Evolutionary conservation across 2,113 vertebrate species (phyloP).

Genomic region (Ailuropoda melanoleuca): DNA sequence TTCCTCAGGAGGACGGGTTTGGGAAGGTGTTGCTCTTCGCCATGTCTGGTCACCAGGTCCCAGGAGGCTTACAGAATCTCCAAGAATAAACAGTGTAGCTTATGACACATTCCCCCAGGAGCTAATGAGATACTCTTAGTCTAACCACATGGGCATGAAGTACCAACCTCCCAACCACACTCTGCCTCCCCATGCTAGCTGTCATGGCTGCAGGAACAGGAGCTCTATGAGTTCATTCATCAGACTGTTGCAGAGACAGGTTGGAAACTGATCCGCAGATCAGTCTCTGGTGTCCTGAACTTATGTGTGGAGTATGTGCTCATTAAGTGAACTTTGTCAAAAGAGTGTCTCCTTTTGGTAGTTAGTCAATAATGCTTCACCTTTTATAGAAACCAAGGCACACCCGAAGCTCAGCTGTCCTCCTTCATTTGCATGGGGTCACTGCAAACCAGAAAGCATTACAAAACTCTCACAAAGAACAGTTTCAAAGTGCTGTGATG

Average conservation of each 20-base stretch:
- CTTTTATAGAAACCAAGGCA: conserved; percentile 76
- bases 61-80: rapidly evolving
- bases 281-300: conserved; percentile 50
- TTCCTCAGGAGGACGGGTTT: not conserved
- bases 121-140: conserved; percentile 56
- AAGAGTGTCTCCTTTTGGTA: conserved; percentile 74
- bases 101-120: not conserved
- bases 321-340: conserved; percentile 67
- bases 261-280: conserved; percentile 50
- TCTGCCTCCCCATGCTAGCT: conserved; percentile 63
- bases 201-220: conserved; percentile 67
- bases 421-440: conserved; percentile 67
- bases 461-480: not conserved
- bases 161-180: not conserved
- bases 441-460: conserved; percentile 56
- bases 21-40: not conserved
- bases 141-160: conserved; percentile 34
- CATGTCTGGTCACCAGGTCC: not conserved
- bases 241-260: conserved; percentile 60
- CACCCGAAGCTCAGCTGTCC: conserved; percentile 68
- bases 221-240: conserved; percentile 72
- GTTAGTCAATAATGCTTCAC: conserved; percentile 74
- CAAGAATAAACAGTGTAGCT: not conserved
- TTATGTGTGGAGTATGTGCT: conserved; percentile 61
- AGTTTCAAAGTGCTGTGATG: not conserved